phyloP scores from a whole-genome alignment of 2,797 vertebrate species.

The Myripristis jacobus region DNA sequence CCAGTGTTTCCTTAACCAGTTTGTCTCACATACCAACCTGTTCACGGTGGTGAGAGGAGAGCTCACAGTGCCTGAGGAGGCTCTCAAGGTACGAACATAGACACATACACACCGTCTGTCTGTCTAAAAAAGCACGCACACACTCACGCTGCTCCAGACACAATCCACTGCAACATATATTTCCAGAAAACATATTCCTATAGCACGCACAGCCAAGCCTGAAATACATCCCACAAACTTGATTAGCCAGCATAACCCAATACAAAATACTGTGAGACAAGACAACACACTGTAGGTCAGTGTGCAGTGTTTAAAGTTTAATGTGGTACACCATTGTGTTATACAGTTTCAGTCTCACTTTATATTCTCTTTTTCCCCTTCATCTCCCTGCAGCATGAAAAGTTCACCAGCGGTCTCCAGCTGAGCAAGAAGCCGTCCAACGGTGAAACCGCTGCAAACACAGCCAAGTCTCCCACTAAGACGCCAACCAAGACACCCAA shows the following conservation, averaged over 20 bases:
- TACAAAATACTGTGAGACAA: background rate
- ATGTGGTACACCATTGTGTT: background rate
- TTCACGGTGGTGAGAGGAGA: slow-evolving; percentile 97
- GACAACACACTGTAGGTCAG: background rate
- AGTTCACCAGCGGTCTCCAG: slow-evolving; percentile 97
- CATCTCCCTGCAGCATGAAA: slow-evolving; percentile 90
- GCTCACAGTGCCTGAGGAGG: slow-evolving; percentile 97
- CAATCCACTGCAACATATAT: background rate
- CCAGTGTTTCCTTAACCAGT: slow-evolving; percentile 84
- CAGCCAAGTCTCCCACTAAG: slow-evolving; percentile 82
- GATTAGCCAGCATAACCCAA: background rate
- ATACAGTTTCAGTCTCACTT: background rate
- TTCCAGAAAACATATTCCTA: background rate
- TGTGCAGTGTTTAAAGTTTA: background rate
- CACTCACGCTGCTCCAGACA: background rate
- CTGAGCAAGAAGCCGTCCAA: slow-evolving; percentile 91
- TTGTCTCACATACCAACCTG: slow-evolving; percentile 94
- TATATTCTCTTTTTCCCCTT: background rate
- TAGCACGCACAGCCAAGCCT: slow-evolving; percentile 6
- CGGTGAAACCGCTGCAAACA: slow-evolving; percentile 79
- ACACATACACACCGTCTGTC: slow-evolving; percentile 2
- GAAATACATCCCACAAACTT: background rate
- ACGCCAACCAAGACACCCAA: slow-evolving; percentile 81
- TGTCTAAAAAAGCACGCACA: background rate
- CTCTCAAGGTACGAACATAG: slow-evolving; percentile 89